A percentile compares a stretch with the other conserved stretches of the same genome.
These are phyloP conservation scores for Chamaetylas fuelleborni DNA, from an alignment of 2,113 vertebrate species.

Conservation along the genomic window DNA sequence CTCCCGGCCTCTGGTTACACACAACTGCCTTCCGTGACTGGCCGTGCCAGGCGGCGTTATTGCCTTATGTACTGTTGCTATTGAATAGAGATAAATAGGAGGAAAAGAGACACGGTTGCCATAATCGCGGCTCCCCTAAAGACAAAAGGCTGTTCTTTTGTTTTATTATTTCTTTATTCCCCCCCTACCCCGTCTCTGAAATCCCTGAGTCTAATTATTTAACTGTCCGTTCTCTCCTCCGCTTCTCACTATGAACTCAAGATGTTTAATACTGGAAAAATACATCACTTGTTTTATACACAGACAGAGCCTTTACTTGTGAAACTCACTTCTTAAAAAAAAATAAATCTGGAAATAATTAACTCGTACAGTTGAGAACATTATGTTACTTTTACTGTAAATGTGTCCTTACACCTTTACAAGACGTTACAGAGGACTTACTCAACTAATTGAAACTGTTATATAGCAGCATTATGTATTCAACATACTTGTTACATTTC, in stretches of 20 bases:
- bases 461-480: slow-evolving; percentile 61
- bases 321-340: slow-evolving; percentile 49
- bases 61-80: not conserved
- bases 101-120: not conserved
- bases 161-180: not conserved
- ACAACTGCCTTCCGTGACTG: not conserved
- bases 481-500: slow-evolving; percentile 64
- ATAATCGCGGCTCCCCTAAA: not conserved
- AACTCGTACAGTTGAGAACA: slow-evolving; percentile 73
- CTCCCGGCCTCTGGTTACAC: not conserved
- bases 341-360: slow-evolving; percentile 75
- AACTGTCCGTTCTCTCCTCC: slow-evolving; percentile 52
- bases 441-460: slow-evolving; percentile 58
- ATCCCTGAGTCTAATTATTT: slow-evolving; percentile 33
- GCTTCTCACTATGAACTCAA: slow-evolving; percentile 65
- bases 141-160: not conserved
- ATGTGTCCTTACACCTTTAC: slow-evolving; percentile 70
- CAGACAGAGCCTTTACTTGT: slow-evolving; percentile 58
- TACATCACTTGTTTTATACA: slow-evolving; percentile 50
- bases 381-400: slow-evolving; percentile 73
- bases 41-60: not conserved
- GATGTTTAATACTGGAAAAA: slow-evolving; percentile 62
- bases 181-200: not conserved
- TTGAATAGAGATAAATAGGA: not conserved
- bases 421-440: slow-evolving; percentile 57